These are phyloP conservation scores for Acinonyx jubatus DNA, from an alignment of 2,113 vertebrate genomes.

Conservation along the genomic window DNA sequence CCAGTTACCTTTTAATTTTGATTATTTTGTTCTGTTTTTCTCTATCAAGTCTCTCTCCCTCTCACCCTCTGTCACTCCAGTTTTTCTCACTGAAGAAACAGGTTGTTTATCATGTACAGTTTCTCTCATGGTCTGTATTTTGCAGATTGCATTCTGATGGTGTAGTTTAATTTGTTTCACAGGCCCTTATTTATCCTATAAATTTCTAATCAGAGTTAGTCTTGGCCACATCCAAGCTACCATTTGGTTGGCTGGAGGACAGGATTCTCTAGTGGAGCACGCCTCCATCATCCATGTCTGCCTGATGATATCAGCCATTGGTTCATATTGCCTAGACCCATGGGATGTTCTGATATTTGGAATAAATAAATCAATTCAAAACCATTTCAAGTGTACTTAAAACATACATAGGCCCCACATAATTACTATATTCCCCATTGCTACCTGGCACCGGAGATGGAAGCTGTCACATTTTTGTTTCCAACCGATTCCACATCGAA, in stretches of 20 bases:
- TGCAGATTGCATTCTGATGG: not conserved
- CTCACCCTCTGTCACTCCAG: not conserved
- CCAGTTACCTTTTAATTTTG: too few relatives aligned
- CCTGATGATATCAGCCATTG: not conserved
- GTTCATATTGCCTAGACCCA: not conserved
- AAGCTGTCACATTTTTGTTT: not conserved
- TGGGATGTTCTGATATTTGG: not conserved
- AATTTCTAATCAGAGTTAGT: not conserved
- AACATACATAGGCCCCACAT: not conserved
- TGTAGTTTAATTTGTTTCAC: not conserved
- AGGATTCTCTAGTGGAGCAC: not conserved
- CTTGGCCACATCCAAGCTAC: not conserved
- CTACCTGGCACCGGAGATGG: not conserved
- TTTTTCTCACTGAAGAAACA: not conserved
- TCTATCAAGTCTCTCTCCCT: not conserved
- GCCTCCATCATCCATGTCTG: not conserved
- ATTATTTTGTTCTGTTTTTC: not conserved
- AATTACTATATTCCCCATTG: not conserved
- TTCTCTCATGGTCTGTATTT: not conserved
- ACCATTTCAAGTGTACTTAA: not conserved
- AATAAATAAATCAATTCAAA: not conserved
- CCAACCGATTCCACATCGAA: not conserved
- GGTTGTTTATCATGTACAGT: not conserved
- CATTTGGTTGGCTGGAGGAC: not conserved
- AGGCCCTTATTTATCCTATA: not conserved